A percentile compares a stretch with the other conserved stretches of the same genome.
Evolutionary conservation across 2,113 vertebrate species (phyloP).

Genomic region (Esox niger): DNA sequence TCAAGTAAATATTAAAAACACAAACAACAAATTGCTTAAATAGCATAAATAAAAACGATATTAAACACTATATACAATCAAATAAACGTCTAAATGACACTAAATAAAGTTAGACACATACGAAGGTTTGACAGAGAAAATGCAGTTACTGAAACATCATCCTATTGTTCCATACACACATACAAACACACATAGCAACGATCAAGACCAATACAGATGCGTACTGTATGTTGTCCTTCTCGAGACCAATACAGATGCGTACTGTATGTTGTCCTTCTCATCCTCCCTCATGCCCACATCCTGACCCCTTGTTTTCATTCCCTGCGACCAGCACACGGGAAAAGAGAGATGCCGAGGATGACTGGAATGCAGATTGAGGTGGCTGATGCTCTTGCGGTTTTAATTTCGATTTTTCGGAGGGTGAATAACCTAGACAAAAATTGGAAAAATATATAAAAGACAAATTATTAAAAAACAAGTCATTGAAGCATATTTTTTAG

Average conservation of each 20-base stretch:
- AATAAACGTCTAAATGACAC: too few relatives aligned
- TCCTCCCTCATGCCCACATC: background rate
- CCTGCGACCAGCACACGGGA: slow-evolving; percentile 21
- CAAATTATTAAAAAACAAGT: too few relatives aligned
- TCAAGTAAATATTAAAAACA: too few relatives aligned
- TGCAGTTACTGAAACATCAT: background rate
- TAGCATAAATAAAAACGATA: too few relatives aligned
- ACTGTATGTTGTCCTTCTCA: background rate
- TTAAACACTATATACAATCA: too few relatives aligned
- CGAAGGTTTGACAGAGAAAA: too few relatives aligned
- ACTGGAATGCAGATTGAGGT: background rate
- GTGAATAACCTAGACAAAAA: too few relatives aligned
- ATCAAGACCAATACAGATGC: background rate
- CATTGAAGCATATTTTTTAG: too few relatives aligned
- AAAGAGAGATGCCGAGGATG: background rate
- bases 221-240: background rate
- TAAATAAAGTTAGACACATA: too few relatives aligned
- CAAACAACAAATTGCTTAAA: too few relatives aligned
- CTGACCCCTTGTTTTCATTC: slow-evolving; percentile 34
- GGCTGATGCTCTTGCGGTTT: background rate
- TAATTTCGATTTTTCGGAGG: too few relatives aligned
- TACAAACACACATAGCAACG: background rate
- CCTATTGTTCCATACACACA: background rate
- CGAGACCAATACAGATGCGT: background rate
- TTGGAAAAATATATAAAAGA: too few relatives aligned